A percentile compares a stretch with the other conserved stretches of the same genome.
phyloP scores from a whole-genome alignment of 2,797 vertebrate species.

The Caiman crocodilus region DNA sequence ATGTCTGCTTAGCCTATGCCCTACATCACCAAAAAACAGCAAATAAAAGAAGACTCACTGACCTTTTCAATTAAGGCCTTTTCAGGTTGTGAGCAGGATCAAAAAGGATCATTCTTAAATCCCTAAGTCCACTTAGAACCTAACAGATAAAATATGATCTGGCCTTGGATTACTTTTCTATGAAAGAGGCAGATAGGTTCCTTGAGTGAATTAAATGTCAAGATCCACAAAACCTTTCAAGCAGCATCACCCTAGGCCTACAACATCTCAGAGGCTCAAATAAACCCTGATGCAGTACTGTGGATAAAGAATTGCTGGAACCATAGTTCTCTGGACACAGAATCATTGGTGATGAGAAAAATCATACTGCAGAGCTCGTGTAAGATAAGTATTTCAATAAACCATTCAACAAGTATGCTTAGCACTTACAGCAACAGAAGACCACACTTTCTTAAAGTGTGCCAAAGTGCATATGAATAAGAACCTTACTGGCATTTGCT shows the following conservation, averaged over 20 bases:
- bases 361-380: background rate
- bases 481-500: background rate
- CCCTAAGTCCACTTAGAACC: background rate
- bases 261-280: background rate
- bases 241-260: background rate
- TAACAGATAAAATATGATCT: background rate
- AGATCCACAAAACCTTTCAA: background rate
- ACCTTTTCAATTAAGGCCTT: no score
- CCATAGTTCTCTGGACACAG: background rate
- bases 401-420: background rate
- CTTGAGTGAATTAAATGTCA: no score
- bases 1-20: no score
- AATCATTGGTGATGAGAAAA: background rate
- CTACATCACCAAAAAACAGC: no score
- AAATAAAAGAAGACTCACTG: no score
- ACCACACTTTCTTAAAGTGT: background rate
- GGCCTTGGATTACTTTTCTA: background rate
- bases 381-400: background rate
- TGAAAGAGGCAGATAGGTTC: no score
- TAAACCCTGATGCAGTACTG: fast-evolving
- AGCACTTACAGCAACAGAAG: background rate
- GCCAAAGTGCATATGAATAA: background rate
- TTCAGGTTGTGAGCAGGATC: no score
- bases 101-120: background rate
- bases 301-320: background rate